Conservation (phyloP, 2,113 vertebrate genomes). For the Cyanoderma ruficeps region DNA sequence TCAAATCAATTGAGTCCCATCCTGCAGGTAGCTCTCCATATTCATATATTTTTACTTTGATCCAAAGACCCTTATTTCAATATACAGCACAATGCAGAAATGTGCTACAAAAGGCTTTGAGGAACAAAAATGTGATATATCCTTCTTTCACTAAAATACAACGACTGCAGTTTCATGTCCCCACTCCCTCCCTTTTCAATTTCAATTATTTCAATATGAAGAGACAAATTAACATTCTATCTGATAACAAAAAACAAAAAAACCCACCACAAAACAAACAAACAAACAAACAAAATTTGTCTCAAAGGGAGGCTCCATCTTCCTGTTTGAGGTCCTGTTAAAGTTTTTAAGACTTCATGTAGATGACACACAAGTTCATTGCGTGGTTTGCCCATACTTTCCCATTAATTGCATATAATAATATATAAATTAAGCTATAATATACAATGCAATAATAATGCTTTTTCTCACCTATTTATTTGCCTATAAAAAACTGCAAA, state of each 20-base stretch:
- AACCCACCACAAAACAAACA: no score
- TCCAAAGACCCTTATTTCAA: background rate
- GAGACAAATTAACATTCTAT: background rate
- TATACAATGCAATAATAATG: background rate
- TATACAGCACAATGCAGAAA: background rate
- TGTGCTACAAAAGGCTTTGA: background rate
- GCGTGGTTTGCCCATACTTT: background rate
- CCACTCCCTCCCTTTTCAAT: fast-evolving
- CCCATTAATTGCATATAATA: background rate
- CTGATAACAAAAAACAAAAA: background rate
- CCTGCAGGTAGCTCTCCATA: background rate
- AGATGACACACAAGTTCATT: background rate
- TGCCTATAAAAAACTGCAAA: background rate
- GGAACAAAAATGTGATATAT: background rate
- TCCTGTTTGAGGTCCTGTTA: background rate
- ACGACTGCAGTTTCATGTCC: background rate
- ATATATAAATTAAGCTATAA: background rate
- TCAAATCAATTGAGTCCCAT: background rate
- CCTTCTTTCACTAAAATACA: background rate
- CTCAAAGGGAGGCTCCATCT: background rate
- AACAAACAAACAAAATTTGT: no score
- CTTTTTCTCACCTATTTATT: background rate
- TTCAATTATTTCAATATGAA: background rate
- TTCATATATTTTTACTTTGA: background rate
- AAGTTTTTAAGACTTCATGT: background rate